A percentile compares a stretch with the other conserved stretches of the same genome.
phyloP scores from a whole-genome alignment of 2,113 vertebrate species.

The Eonycteris spelaea region DNA sequence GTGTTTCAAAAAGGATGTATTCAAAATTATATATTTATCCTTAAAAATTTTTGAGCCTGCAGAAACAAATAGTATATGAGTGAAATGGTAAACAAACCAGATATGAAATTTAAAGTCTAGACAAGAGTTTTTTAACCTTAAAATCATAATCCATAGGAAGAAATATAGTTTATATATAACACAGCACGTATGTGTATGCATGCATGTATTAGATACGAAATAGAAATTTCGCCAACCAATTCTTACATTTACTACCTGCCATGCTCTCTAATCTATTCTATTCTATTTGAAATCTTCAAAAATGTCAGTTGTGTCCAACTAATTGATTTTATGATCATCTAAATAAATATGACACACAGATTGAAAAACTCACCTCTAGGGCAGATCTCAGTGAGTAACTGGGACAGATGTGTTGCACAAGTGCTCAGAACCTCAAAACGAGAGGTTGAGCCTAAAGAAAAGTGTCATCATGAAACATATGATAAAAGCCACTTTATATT shows the following conservation, averaged over 20 bases:
- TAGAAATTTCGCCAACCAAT: background rate
- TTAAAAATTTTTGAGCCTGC: background rate
- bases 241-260: background rate
- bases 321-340: constrained; percentile 17
- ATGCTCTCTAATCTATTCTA: background rate
- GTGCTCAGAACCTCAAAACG: background rate
- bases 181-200: background rate
- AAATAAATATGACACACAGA: constrained; percentile 7
- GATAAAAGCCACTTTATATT: constrained; percentile 18
- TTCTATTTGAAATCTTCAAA: constrained; percentile 8
- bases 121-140: background rate
- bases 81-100: background rate
- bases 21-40: background rate
- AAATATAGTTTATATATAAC: background rate
- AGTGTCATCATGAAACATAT: background rate
- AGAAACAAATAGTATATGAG: background rate
- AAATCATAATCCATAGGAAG: background rate
- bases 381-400: background rate
- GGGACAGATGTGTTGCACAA: background rate
- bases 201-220: background rate
- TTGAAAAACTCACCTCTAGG: constrained; percentile 3
- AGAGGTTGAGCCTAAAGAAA: background rate
- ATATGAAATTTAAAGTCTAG: background rate
- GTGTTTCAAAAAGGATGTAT: background rate
- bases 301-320: background rate